phyloP scores from a whole-genome alignment of 1,140 invertebrate genomes.

The Sinella curviseta region DNA sequence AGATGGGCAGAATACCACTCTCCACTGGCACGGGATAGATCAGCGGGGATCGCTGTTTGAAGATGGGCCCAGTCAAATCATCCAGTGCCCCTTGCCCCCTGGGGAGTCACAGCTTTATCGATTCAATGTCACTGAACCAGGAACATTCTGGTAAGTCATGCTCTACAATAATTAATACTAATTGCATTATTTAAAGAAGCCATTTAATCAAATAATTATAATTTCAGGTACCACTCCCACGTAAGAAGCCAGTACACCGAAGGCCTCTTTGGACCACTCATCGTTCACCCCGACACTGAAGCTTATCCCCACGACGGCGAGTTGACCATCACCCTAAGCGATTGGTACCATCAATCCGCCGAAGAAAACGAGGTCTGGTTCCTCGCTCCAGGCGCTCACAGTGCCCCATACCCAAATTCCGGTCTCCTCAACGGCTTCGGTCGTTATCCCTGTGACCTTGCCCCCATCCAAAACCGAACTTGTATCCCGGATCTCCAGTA shows the following conservation, averaged over 20 bases:
- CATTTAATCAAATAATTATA: too few relatives aligned
- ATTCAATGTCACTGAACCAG: constrained; percentile 24
- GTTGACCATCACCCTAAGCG: constrained; percentile 27
- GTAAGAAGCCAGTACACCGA: constrained; percentile 31
- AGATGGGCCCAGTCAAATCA: constrained; percentile 32
- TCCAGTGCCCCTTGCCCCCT: constrained; percentile 30
- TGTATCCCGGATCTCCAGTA: not conserved
- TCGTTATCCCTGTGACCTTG: not conserved
- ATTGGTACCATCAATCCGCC: constrained; percentile 41
- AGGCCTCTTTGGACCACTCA: constrained; percentile 31
- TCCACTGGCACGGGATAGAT: constrained; percentile 38
- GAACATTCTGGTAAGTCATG: constrained; percentile 43
- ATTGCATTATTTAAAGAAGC: too few relatives aligned
- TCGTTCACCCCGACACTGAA: constrained; percentile 28
- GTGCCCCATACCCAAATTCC: constrained; percentile 23
- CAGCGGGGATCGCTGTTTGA: constrained; percentile 26
- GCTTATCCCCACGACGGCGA: constrained; percentile 36
- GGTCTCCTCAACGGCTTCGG: constrained; percentile 16
- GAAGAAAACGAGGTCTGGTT: constrained; percentile 1
- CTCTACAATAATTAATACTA: too few relatives aligned
- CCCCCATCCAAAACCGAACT: not conserved
- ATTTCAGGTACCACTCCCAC: constrained; percentile 40
- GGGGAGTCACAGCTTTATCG: constrained; percentile 14
- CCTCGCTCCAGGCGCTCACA: not conserved
- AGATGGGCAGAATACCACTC: constrained; percentile 30